Evolutionary conservation across 2,797 vertebrate species (phyloP).

Genomic region (Myripristis murdjan): DNA sequence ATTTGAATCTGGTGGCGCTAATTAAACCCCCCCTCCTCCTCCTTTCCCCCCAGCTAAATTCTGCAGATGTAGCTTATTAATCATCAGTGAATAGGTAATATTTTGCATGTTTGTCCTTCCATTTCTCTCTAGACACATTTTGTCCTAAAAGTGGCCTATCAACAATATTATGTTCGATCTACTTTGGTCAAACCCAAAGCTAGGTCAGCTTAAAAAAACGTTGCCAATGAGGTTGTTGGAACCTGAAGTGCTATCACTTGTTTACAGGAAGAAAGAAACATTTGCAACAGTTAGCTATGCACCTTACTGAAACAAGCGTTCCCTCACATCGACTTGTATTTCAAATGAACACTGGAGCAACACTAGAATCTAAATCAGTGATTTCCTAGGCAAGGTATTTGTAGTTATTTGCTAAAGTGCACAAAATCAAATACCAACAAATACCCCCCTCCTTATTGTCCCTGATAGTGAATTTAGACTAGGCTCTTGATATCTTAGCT

Average conservation of each 20-base stretch:
- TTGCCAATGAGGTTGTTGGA: constrained; percentile 67
- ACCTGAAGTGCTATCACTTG: constrained; percentile 73
- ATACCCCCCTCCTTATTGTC: background rate
- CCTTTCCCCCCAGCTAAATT: background rate
- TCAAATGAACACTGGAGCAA: constrained; percentile 70
- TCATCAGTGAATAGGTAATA: background rate
- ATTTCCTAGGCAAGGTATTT: constrained; percentile 42
- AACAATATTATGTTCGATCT: constrained; percentile 35
- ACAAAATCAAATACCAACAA: constrained; percentile 20
- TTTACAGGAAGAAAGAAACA: constrained; percentile 77
- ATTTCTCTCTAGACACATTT: background rate
- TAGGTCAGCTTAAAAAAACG: constrained; percentile 37
- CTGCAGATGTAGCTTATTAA: constrained; percentile 2
- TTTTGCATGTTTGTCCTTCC: constrained; percentile 30
- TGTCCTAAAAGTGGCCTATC: constrained; percentile 46
- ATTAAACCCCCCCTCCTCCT: too few relatives aligned
- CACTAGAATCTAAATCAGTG: constrained; percentile 41
- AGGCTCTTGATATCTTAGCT: constrained; percentile 31
- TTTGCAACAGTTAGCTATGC: constrained; percentile 85
- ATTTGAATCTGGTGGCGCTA: constrained; percentile 13
- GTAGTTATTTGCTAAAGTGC: constrained; percentile 29
- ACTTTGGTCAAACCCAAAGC: constrained; percentile 37
- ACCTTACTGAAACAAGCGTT: constrained; percentile 81
- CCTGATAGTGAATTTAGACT: constrained; percentile 29
- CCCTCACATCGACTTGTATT: constrained; percentile 61